Conservation (phyloP, 2,797 vertebrate genomes). For the Chiropotes sagulatus region DNA sequence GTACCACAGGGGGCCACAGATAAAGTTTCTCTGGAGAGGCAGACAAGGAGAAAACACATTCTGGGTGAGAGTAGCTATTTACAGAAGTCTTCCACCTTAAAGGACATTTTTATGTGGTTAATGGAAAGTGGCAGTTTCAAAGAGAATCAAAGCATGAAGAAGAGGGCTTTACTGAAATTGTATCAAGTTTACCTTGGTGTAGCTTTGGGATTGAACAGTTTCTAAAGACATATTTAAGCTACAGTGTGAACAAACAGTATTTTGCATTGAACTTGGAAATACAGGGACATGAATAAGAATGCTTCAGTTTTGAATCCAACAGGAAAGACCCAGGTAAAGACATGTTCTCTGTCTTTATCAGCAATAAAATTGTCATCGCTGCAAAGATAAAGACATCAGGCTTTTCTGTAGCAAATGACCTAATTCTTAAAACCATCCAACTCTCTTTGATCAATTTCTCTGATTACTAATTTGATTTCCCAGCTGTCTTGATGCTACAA, state of each 20-base stretch:
- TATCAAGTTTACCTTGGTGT: background rate
- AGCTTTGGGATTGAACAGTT: background rate
- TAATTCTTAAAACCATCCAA: background rate
- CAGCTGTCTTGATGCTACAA: background rate
- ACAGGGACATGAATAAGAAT: background rate
- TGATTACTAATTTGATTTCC: constrained; percentile 2
- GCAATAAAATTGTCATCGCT: background rate
- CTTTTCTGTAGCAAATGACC: background rate
- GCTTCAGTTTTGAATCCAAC: background rate
- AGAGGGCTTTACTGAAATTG: background rate
- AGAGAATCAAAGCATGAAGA: constrained; percentile 7
- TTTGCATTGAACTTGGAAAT: constrained; percentile 21
- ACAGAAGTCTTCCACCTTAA: background rate
- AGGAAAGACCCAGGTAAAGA: background rate
- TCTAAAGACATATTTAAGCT: constrained; percentile 28
- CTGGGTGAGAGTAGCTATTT: background rate
- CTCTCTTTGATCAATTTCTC: background rate
- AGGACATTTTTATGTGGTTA: background rate
- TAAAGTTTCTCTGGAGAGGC: background rate
- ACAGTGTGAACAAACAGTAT: background rate
- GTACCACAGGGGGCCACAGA: background rate
- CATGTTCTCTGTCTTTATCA: background rate
- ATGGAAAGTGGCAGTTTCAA: background rate
- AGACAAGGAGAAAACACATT: background rate
- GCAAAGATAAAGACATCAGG: background rate